A percentile compares a stretch with the other conserved stretches of the same genome.
These are phyloP conservation scores for Clivina fossor DNA, from an alignment of 2,888 invertebrate species.

Conservation along the genomic window DNA sequence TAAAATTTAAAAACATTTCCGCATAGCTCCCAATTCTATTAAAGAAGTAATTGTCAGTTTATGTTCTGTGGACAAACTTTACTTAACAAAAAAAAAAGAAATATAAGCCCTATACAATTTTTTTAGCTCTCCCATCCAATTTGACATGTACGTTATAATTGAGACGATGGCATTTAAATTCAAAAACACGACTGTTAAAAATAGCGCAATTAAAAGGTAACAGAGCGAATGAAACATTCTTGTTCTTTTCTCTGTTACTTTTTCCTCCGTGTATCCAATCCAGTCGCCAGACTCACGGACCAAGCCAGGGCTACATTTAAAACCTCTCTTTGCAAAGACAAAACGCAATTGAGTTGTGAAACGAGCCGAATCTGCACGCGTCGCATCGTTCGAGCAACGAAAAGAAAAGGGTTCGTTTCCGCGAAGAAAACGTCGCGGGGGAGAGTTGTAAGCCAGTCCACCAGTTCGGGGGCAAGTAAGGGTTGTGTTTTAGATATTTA, in stretches of 20 bases:
- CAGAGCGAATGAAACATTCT: conserved; percentile 5
- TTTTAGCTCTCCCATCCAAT: no score
- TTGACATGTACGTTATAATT: no score
- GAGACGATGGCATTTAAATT: no score
- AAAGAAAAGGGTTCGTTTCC: conserved; percentile 1
- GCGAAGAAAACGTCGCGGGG: no score
- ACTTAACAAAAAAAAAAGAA: no score
- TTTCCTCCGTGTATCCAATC: not conserved
- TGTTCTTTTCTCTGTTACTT: no score
- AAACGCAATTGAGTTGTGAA: conserved; percentile 33
- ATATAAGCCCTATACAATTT: no score
- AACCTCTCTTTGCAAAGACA: not conserved
- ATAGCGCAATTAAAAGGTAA: conserved; percentile 28
- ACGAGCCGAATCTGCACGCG: conserved; percentile 28
- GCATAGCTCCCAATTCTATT: no score
- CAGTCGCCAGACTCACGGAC: not conserved
- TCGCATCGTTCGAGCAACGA: not conserved
- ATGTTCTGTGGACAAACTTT: no score
- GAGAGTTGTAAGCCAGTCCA: no score
- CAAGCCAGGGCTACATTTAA: not conserved
- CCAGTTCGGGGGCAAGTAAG: conserved; percentile 16
- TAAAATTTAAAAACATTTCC: no score
- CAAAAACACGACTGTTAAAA: conserved; percentile 32
- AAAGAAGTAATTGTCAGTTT: no score
- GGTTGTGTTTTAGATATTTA: conserved; percentile 50